Evolutionary conservation across 2,797 vertebrate genomes (phyloP).

Genomic region (Botia almorhae): DNA sequence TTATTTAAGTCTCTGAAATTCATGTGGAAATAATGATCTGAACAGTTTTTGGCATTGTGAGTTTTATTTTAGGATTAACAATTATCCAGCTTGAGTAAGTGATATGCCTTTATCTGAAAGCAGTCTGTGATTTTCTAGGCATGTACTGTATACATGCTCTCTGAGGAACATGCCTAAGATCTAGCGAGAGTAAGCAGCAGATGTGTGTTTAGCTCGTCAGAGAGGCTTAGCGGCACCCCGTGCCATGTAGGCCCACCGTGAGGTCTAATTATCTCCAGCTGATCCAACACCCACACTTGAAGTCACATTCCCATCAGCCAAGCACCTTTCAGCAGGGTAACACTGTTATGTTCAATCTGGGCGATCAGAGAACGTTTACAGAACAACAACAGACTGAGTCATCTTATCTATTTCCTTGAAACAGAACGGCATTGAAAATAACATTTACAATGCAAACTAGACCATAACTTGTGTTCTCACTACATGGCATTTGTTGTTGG

Average conservation of each 20-base stretch:
- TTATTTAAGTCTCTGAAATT: too few relatives aligned
- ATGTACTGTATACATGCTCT: neutral
- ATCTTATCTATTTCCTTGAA: constrained; percentile 4
- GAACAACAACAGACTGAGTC: neutral
- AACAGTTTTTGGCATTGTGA: too few relatives aligned
- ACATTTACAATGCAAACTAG: constrained; percentile 39
- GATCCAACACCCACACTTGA: constrained; percentile 38
- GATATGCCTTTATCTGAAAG: neutral
- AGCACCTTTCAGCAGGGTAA: neutral
- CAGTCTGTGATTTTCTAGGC: too few relatives aligned
- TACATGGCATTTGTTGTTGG: neutral
- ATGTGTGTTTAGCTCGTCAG: constrained; percentile 22
- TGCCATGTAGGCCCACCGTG: constrained; percentile 42
- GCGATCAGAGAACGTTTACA: neutral
- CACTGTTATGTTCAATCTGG: constrained; percentile 1
- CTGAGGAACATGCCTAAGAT: neutral
- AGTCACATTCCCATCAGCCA: constrained; percentile 31
- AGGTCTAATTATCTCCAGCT: constrained; percentile 56
- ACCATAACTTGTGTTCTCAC: neutral
- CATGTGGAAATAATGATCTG: too few relatives aligned
- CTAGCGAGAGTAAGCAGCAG: constrained; percentile 5
- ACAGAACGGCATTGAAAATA: neutral
- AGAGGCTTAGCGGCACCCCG: constrained; percentile 21
- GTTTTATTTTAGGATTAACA: neutral
- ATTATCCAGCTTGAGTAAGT: neutral